These are phyloP conservation scores for Poeciliopsis infans DNA, from an alignment of 2,797 vertebrate species.

Conservation along the genomic window DNA sequence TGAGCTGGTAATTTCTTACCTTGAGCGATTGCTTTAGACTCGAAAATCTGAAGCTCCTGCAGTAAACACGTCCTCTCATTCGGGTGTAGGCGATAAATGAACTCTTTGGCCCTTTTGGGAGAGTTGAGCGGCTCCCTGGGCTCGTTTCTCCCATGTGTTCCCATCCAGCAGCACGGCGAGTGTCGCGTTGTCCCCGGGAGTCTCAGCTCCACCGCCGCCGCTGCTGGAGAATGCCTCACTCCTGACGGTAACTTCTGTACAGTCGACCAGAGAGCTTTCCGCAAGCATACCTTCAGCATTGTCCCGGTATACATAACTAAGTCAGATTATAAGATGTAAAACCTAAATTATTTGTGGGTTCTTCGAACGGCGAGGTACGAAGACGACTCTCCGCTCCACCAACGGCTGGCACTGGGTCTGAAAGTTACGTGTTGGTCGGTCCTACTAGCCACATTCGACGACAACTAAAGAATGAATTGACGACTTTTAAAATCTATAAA, in stretches of 20 bases:
- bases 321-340: not conserved
- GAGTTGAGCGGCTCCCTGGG: constrained; percentile 88
- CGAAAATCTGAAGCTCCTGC: constrained; percentile 89
- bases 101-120: constrained; percentile 86
- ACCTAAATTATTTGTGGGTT: not conserved
- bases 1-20: constrained; percentile 70
- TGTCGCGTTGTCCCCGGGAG: constrained; percentile 16
- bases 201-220: not conserved
- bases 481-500: not conserved
- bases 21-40: constrained; percentile 91
- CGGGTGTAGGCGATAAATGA: constrained; percentile 90
- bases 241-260: constrained; percentile 12
- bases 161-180: constrained; percentile 74
- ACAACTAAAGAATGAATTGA: not conserved
- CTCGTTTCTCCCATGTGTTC: constrained; percentile 87
- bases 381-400: not conserved
- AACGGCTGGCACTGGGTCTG: not conserved
- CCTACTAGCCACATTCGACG: not conserved
- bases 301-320: too few relatives aligned
- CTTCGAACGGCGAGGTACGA: not conserved
- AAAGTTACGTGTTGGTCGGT: constrained; percentile 37
- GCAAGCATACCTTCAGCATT: constrained; percentile 56
- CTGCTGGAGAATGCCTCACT: not conserved
- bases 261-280: constrained; percentile 45
- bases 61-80: constrained; percentile 88